Evolutionary conservation across 2,888 invertebrate genomes (phyloP), one percentile per base, ranked within the genome.

Genomic region (Napeogenes inachia): DNA sequence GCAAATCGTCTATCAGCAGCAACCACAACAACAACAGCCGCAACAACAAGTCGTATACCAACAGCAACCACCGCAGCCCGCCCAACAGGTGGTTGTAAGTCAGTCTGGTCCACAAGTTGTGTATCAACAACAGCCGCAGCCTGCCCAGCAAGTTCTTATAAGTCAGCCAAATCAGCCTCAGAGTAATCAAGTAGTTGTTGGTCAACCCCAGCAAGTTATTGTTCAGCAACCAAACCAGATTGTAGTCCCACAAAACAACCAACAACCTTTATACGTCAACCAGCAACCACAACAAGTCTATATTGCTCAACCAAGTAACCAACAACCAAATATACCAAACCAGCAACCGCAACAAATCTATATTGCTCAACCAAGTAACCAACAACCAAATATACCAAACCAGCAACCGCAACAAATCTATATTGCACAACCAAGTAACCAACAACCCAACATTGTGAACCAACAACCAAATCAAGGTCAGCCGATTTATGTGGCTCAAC

Each of bases 351-450:
- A 61, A 46, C 67, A 65, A 42, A 38, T 61, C 33, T 21, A 64
- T 38, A 13, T 66, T 3, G 58, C 62, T 35, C 63, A 65, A 35
- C 63, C 66, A 58, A 59, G 69, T 38, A 66, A 62, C 55, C 68
- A 67, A 54, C 66, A 63, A 32, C 38, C 58, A 13, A 3, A 57
- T 3, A n/a, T 61, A 21, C 21, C 21, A 21, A 60, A 63, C 45
- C 63, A 65, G 60, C 66, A 66, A 54, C 59, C 62, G 12, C 60
- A 61, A 46, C 67, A 65, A 42, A 38, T 68, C 10, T 50, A 64
- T 50, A 30, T 65, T 10, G 59, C 60, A 46, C 66, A 68, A 38
- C 66, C 66, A 58, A 59, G 69, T 38, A 66, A 62, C 55, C 68
- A 67, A 54, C 66, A 63, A 32, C 38, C 58, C 12, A 3, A 57